phyloP scores from a whole-genome alignment of 35 echinoderm and acorn worm genomes.

The Patiria miniata region DNA sequence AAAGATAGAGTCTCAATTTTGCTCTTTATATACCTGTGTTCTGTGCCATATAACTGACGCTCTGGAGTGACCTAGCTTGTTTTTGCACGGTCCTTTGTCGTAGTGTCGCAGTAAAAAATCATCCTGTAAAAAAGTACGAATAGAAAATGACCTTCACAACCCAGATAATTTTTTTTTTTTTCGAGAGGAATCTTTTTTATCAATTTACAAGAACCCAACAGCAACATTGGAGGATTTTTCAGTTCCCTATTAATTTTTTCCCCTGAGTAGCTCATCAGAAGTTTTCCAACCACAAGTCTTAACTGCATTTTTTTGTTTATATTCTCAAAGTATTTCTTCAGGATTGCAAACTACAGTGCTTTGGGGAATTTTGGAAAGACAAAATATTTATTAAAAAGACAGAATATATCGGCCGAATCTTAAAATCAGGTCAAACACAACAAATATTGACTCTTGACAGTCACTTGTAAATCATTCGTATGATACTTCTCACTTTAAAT shows the following conservation, averaged over 20 bases:
- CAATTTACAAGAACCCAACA: too few relatives aligned
- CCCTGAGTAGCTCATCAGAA: too few relatives aligned
- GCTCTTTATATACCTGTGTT: slow-evolving; percentile 78
- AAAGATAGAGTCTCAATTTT: too few relatives aligned
- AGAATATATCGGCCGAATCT: neutral
- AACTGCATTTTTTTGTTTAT: too few relatives aligned
- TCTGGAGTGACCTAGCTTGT: slow-evolving; percentile 96
- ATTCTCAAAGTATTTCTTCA: neutral
- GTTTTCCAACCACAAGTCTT: too few relatives aligned
- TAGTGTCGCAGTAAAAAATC: slow-evolving; percentile 96
- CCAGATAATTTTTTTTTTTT: too few relatives aligned
- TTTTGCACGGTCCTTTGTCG: slow-evolving; percentile 96
- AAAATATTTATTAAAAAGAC: neutral
- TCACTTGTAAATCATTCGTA: neutral
- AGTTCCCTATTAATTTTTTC: too few relatives aligned
- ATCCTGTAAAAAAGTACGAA: slow-evolving; percentile 52
- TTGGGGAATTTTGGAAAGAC: neutral
- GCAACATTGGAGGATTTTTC: too few relatives aligned
- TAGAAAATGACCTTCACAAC: too few relatives aligned
- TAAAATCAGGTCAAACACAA: too few relatives aligned
- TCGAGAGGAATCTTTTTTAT: too few relatives aligned
- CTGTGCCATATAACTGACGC: slow-evolving; percentile 96
- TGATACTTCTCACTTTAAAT: too few relatives aligned
- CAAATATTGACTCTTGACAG: neutral
- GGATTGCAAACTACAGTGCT: neutral